Evolutionary conservation across 2,797 vertebrate genomes (phyloP), one percentile per base, ranked within the genome.

Genomic region (Luscinia megarhynchos): DNA sequence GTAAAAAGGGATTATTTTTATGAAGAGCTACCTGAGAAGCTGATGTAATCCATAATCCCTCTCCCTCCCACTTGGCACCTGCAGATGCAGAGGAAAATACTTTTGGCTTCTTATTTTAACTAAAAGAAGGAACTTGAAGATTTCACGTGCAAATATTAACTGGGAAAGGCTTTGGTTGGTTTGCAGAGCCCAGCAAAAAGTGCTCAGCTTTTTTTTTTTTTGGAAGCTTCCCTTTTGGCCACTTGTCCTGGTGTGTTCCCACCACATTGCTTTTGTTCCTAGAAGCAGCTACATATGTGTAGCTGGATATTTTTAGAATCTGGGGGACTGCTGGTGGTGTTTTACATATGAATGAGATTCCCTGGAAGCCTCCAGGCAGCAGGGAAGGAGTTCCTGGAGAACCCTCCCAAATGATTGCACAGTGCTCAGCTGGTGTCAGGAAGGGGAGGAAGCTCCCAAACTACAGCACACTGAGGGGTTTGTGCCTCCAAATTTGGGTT

Each of bases 321-420:
- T 57, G 61, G 36, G 80, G 70, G 59, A 41, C 38, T 82, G 5
- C 2, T 11, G 38, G 45, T 23, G 46, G 26, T 77, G 81, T 70
- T 95, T 91, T 70, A 57, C 91, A 58, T 68, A 2, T 41, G 78
- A 87, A 85, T 92, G 79, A 83, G 84, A 74, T 91, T 76, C 68
- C 61, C 84, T 80, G 78, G 70, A n/a, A 41, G 59, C 36, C 43
- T 61, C 3, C 41, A 46, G 78, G 64, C 78, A 54, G 46, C 1
- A 16, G 29, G 70, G 5, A 76, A 82, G 87, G 59, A 76, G 63
- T 5, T 93, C 64, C 78, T 79, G n/a, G 67, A 67, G 90, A 55
- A 5, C 0, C 4, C 30, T 70, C 84, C 70, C 1, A 0, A 26
- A 0, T 36, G 17, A 5, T 9, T 55, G 11, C 57, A 9, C 73